phyloP scores from a whole-genome alignment of 2,888 invertebrate genomes.

The Acanthoscelides obtectus region DNA sequence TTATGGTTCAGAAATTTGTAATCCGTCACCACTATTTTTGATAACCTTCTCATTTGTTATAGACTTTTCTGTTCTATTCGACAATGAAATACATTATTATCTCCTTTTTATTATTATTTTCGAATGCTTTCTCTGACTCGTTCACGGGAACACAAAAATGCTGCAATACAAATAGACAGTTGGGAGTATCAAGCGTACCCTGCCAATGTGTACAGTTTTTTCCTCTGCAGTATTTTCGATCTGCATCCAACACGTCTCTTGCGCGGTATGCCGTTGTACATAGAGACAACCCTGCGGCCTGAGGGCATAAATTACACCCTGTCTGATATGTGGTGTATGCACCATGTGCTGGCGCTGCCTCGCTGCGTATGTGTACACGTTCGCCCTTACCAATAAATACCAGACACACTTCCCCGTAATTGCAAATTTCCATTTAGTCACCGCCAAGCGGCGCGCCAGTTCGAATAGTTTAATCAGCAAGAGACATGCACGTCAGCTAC shows the following conservation, averaged over 20 bases:
- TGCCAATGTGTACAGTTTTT: neutral
- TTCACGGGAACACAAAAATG: too few relatives aligned
- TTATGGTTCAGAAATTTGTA: too few relatives aligned
- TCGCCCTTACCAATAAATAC: neutral
- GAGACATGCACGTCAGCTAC: neutral
- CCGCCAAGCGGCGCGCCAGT: too few relatives aligned
- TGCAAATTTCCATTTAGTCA: neutral
- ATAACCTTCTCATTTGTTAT: too few relatives aligned
- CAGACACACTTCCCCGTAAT: neutral
- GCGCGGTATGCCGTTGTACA: neutral
- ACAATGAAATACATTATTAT: too few relatives aligned
- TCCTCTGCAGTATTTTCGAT: neutral
- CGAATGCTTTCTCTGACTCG: too few relatives aligned
- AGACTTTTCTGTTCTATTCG: too few relatives aligned
- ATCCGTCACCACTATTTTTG: too few relatives aligned
- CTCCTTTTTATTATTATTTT: too few relatives aligned
- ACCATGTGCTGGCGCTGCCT: neutral
- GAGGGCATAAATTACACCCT: slow-evolving; percentile 9
- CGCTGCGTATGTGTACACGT: neutral
- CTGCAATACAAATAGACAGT: too few relatives aligned
- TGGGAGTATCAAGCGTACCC: neutral
- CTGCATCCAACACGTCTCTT: neutral
- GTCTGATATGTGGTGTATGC: neutral
- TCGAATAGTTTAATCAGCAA: neutral
- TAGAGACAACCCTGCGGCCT: slow-evolving; percentile 8